phyloP scores from a whole-genome alignment of 2,888 invertebrate species.

The Eledona agricola region DNA sequence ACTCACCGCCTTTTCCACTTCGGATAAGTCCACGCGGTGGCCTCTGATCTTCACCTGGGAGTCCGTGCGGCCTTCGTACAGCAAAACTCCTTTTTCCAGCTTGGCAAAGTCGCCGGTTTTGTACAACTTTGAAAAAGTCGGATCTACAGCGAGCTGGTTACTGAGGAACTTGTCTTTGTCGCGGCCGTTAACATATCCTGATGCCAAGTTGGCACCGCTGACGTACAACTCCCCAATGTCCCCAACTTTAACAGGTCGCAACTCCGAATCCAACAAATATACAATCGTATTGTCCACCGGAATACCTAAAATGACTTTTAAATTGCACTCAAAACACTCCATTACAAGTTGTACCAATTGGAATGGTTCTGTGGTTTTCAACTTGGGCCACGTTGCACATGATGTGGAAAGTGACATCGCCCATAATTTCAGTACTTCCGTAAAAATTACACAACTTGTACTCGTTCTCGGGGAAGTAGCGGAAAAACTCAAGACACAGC shows the following conservation, averaged over 20 bases:
- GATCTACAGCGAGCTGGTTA: slow-evolving; percentile 76
- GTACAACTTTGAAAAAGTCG: slow-evolving; percentile 75
- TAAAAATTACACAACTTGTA: slow-evolving; percentile 86
- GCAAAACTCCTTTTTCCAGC: slow-evolving; percentile 70
- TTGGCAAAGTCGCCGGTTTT: slow-evolving; percentile 87
- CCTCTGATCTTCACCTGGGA: slow-evolving; percentile 87
- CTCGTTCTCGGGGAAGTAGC: slow-evolving; percentile 71
- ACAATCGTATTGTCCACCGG: slow-evolving; percentile 83
- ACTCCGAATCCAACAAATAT: slow-evolving; percentile 80
- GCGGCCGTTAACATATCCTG: slow-evolving; percentile 80
- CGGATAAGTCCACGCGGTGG: slow-evolving; percentile 84
- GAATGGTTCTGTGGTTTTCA: slow-evolving; percentile 73
- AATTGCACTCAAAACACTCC: no score
- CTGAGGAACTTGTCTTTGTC: slow-evolving; percentile 78
- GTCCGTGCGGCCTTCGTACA: slow-evolving; percentile 85
- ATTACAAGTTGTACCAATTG: slow-evolving; percentile 88
- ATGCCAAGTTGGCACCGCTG: slow-evolving; percentile 80
- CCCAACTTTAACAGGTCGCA: slow-evolving; percentile 75
- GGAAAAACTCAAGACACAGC: slow-evolving; percentile 79
- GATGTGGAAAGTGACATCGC: slow-evolving; percentile 84
- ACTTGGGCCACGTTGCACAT: slow-evolving; percentile 71
- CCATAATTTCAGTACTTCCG: slow-evolving; percentile 92
- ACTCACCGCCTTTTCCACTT: slow-evolving; percentile 80
- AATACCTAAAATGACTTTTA: slow-evolving; percentile 64
- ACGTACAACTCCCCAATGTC: slow-evolving; percentile 85